A percentile compares a stretch with the other conserved stretches of the same genome.
Evolutionary conservation across 2,113 vertebrate species (phyloP).

Genomic region (rabbit (Oryctolagus cuniculus)): DNA sequence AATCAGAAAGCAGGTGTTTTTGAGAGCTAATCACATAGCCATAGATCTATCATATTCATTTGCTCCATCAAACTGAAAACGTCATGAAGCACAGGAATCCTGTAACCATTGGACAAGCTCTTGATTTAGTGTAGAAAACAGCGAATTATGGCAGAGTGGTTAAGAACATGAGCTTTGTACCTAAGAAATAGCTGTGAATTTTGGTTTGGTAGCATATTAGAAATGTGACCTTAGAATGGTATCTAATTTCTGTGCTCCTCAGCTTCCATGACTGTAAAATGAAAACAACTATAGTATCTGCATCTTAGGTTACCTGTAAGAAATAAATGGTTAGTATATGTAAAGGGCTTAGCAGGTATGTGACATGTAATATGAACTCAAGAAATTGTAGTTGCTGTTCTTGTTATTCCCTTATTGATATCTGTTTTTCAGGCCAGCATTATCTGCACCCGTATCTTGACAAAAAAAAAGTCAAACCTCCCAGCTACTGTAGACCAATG

Average conservation of each 20-base stretch:
- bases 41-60: neutral
- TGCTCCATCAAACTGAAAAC: conserved; percentile 29
- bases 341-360: neutral
- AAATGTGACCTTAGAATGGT: neutral
- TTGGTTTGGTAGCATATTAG: neutral
- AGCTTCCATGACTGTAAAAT: neutral
- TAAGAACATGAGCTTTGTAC: neutral
- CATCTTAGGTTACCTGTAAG: neutral
- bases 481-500: neutral
- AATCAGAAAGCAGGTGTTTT: conserved; percentile 21
- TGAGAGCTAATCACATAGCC: neutral
- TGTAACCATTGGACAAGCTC: neutral
- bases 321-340: neutral
- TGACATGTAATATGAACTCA: neutral
- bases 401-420: neutral
- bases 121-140: neutral
- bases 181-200: neutral
- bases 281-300: neutral
- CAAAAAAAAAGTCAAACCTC: neutral
- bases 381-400: neutral
- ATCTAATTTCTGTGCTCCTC: neutral
- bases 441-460: neutral
- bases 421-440: neutral
- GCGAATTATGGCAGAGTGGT: neutral
- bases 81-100: neutral